A percentile compares a stretch with the other conserved stretches of the same genome.
Evolutionary conservation across 2,797 vertebrate species (phyloP).

Genomic region (Peromyscus nudipes): DNA sequence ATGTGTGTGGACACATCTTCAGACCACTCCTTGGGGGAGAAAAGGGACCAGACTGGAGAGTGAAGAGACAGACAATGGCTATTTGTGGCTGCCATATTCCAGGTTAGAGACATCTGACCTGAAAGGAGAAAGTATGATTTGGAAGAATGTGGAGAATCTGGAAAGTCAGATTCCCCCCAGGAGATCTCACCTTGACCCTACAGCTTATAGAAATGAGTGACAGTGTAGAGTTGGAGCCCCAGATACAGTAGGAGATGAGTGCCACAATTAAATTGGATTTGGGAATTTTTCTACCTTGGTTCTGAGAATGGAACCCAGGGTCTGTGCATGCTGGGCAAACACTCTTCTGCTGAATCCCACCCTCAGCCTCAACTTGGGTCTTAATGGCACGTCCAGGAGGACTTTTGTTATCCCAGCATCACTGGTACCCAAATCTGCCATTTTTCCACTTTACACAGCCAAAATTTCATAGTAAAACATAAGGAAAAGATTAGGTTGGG

Average conservation of each 20-base stretch:
- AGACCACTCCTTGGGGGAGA: neutral
- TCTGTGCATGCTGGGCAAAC: neutral
- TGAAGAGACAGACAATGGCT: neutral
- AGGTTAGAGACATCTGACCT: too few species aligned
- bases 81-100: too few species aligned
- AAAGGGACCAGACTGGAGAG: neutral
- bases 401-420: neutral
- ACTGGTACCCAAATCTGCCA: neutral
- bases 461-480: neutral
- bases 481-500: neutral
- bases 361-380: neutral
- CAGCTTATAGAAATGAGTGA: neutral
- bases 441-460: neutral
- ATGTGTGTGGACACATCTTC: neutral
- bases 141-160: neutral
- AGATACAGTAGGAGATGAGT: neutral
- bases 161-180: neutral
- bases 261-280: neutral
- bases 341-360: neutral
- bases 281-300: neutral
- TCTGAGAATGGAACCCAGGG: neutral
- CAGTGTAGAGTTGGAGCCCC: neutral
- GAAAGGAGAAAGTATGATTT: neutral
- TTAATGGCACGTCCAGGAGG: neutral
- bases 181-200: neutral